Conservation (phyloP, 1,140 invertebrate genomes). For the Saxidomus purpurata region DNA sequence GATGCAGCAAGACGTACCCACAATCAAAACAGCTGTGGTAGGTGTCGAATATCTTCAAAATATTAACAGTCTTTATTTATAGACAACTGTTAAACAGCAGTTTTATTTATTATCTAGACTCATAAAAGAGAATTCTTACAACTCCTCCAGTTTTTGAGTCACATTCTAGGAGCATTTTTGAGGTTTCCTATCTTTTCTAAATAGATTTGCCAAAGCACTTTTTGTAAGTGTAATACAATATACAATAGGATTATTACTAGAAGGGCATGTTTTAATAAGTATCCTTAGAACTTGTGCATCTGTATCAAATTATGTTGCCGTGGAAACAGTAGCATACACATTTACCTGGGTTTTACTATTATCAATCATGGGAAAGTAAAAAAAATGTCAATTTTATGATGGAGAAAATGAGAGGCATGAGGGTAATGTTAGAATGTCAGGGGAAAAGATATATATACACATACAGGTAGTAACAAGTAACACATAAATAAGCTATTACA, state of each 20-base stretch:
- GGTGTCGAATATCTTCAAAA: neutral
- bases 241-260: neutral
- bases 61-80: neutral
- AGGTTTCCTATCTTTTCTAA: neutral
- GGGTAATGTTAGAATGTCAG: conserved; percentile 5
- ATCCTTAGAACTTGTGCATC: conserved; percentile 27
- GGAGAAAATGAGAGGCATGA: conserved; percentile 33
- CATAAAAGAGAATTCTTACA: neutral
- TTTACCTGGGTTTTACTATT: conserved; percentile 43
- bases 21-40: neutral
- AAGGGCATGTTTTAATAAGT: conserved; percentile 6
- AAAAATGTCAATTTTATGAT: conserved; percentile 57
- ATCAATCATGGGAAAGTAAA: conserved; percentile 43
- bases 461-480: conserved; percentile 22
- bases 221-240: neutral
- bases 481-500: neutral
- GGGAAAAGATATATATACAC: neutral
- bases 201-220: too few species aligned
- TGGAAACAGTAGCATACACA: conserved; percentile 24
- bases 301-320: conserved; percentile 56
- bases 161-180: neutral
- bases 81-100: neutral
- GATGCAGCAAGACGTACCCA: too few species aligned
- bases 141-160: neutral
- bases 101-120: neutral